Percentiles rank a stretch among this genome's conserved stretches.
phyloP scores from a whole-genome alignment of 2,888 invertebrate genomes.

The Hydraecia micacea region DNA sequence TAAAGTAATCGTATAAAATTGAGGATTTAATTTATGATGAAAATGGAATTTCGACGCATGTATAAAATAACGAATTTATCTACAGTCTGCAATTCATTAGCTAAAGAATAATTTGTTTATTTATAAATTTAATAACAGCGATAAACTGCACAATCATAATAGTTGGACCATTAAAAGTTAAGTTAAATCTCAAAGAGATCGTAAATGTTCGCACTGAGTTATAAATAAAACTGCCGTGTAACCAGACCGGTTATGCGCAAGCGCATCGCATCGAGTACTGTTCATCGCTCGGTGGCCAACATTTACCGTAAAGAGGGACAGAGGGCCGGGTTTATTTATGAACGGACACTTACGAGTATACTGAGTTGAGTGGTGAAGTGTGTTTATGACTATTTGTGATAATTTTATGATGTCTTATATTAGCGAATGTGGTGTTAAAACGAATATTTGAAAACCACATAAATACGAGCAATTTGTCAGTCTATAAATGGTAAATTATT shows the following conservation, averaged over 20 bases:
- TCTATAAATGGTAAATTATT: background rate
- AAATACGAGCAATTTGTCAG: background rate
- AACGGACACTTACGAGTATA: background rate
- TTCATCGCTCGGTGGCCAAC: slow-evolving; percentile 52
- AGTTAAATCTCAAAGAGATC: slow-evolving; percentile 36
- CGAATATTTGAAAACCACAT: background rate
- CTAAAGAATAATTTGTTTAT: background rate
- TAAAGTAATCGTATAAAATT: background rate
- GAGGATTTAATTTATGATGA: background rate
- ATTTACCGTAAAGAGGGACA: slow-evolving; percentile 43
- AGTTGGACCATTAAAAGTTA: slow-evolving; percentile 27
- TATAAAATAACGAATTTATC: background rate
- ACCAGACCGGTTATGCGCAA: slow-evolving; percentile 64
- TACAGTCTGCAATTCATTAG: background rate
- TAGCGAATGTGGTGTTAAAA: background rate
- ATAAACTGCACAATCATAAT: slow-evolving; percentile 8
- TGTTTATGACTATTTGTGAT: background rate
- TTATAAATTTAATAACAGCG: background rate
- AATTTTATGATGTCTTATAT: background rate
- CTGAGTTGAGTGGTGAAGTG: background rate
- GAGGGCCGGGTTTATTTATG: slow-evolving; percentile 21
- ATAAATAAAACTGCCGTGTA: slow-evolving; percentile 64
- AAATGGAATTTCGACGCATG: background rate
- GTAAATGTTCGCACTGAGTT: slow-evolving; percentile 46
- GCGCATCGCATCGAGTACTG: slow-evolving; percentile 61